phyloP scores from a whole-genome alignment of 2,888 invertebrate species.

The Perizoma flavofasciatum region DNA sequence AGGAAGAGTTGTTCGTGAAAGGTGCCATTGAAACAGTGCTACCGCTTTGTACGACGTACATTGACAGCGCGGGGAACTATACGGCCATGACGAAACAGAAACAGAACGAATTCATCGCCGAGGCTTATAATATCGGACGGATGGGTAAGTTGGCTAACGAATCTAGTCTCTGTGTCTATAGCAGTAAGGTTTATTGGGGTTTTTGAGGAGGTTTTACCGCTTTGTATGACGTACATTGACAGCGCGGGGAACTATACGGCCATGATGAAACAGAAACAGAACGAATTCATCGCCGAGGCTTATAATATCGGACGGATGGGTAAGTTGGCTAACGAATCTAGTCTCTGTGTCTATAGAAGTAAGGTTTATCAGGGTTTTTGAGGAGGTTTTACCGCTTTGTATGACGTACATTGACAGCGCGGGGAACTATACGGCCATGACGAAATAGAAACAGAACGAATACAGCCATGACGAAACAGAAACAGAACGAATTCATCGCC shows the following conservation, averaged over 20 bases:
- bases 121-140: conserved; percentile 93
- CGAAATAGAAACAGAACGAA: conserved; percentile 89
- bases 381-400: conserved; percentile 87
- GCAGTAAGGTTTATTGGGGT: conserved; percentile 80
- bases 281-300: conserved; percentile 91
- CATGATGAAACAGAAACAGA: conserved; percentile 91
- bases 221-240: conserved; percentile 91
- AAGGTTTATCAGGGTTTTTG: too few species aligned
- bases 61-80: conserved; percentile 88
- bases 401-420: conserved; percentile 90
- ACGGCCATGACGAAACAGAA: conserved; percentile 91
- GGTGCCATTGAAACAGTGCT: conserved; percentile 97
- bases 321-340: conserved; percentile 35
- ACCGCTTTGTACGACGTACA: conserved; percentile 92
- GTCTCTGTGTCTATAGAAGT: too few species aligned
- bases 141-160: conserved; percentile 84
- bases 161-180: background rate
- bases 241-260: conserved; percentile 88
- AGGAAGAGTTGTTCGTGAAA: conserved; percentile 95
- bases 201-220: conserved; percentile 93
- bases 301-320: conserved; percentile 95
- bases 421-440: conserved; percentile 88
- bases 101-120: conserved; percentile 90
- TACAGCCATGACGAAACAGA: conserved; percentile 90
- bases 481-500: conserved; percentile 91